These are phyloP conservation scores for Fratercula arctica DNA, from an alignment of 2,797 vertebrate genomes.

Conservation along the genomic window DNA sequence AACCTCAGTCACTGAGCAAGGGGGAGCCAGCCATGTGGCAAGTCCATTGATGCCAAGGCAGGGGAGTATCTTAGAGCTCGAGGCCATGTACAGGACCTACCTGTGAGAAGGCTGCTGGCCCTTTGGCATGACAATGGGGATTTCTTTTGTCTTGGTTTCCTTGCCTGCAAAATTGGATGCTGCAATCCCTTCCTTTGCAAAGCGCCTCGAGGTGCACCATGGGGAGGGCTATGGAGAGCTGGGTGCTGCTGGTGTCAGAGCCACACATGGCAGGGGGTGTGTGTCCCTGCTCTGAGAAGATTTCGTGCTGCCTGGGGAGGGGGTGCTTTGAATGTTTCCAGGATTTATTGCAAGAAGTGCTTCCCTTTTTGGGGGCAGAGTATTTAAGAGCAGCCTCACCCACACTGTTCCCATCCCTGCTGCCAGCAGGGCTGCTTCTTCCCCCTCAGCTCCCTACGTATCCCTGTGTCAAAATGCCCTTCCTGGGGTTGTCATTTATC, in stretches of 20 bases:
- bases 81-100: neutral
- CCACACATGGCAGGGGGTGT: accelerated
- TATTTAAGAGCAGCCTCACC: neutral
- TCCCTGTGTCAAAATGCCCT: neutral
- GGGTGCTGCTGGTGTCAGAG: neutral
- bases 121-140: too few species aligned
- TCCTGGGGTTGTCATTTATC: neutral
- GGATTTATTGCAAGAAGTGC: neutral
- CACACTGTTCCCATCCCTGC: neutral
- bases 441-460: neutral
- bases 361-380: neutral
- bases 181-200: neutral
- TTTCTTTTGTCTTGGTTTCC: neutral
- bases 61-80: neutral
- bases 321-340: neutral
- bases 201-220: accelerated
- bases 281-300: too few species aligned
- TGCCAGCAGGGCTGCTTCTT: neutral
- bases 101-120: neutral
- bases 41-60: neutral
- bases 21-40: neutral
- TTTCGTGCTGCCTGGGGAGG: neutral
- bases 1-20: neutral
- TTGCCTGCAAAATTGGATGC: neutral
- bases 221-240: neutral